phyloP scores from a whole-genome alignment of 2,797 vertebrate species.

The Pseudochirops corinnae region DNA sequence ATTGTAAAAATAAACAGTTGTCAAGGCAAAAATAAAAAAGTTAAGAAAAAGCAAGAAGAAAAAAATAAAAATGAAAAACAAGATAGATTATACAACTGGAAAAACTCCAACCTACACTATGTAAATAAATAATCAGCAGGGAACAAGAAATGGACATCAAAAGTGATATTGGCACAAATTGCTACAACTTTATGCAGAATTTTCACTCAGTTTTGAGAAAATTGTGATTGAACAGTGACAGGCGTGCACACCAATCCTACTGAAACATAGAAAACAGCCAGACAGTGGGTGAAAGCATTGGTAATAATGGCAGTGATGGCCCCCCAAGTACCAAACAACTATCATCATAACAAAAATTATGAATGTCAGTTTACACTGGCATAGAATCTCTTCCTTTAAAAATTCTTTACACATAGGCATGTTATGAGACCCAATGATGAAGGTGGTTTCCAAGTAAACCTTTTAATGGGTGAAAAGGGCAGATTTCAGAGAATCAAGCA shows the following conservation, averaged over 20 bases:
- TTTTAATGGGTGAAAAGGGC: background rate
- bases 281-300: background rate
- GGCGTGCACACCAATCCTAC: background rate
- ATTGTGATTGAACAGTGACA: background rate
- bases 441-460: background rate
- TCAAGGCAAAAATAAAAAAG: background rate
- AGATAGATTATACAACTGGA: background rate
- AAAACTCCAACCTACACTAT: background rate
- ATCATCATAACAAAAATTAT: background rate
- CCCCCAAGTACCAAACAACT: background rate
- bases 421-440: background rate
- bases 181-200: background rate
- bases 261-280: background rate
- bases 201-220: background rate
- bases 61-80: background rate
- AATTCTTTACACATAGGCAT: background rate
- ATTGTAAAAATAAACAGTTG: too few relatives aligned
- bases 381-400: background rate
- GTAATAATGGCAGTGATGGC: background rate
- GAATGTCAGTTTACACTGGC: background rate
- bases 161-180: background rate
- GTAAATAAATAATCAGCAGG: background rate
- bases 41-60: background rate
- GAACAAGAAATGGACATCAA: background rate
- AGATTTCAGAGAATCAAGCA: slow-evolving; percentile 19